Percentiles rank a stretch among this genome's conserved stretches.
Conservation (phyloP, 2,113 vertebrate genomes). For the Petroica traversi region DNA sequence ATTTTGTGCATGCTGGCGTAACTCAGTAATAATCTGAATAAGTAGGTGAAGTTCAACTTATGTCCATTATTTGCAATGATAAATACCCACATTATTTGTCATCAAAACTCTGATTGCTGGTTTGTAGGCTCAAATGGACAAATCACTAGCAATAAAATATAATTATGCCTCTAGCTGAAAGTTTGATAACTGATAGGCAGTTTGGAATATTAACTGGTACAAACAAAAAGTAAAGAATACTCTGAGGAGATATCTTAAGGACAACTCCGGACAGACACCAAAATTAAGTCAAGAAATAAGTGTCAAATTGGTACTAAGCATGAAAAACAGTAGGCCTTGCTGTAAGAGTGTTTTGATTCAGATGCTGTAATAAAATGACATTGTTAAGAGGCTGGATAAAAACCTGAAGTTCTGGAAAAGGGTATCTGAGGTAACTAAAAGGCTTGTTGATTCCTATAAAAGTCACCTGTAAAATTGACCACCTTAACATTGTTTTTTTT, state of each 20-base stretch:
- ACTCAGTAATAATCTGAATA: neutral
- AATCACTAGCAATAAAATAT: neutral
- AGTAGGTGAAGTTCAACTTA: neutral
- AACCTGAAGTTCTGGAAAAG: neutral
- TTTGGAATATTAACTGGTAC: neutral
- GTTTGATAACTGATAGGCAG: neutral
- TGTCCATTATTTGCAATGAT: neutral
- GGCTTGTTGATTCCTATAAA: neutral
- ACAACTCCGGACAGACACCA: neutral
- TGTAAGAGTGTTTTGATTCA: neutral
- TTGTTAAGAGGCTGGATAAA: neutral
- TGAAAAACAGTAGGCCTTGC: neutral
- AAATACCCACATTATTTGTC: neutral
- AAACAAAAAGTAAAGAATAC: neutral
- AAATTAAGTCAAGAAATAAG: neutral
- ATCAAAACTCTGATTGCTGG: neutral
- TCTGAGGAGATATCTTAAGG: neutral
- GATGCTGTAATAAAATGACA: neutral
- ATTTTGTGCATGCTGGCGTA: accelerated
- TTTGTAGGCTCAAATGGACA: neutral
- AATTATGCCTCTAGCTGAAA: neutral
- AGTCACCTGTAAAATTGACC: neutral
- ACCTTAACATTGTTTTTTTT: neutral
- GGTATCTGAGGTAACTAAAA: neutral
- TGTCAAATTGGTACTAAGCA: neutral